Base-by-base conservation (phyloP, 2,888 invertebrate genomes). In the Drosophila leonis region DNA sequence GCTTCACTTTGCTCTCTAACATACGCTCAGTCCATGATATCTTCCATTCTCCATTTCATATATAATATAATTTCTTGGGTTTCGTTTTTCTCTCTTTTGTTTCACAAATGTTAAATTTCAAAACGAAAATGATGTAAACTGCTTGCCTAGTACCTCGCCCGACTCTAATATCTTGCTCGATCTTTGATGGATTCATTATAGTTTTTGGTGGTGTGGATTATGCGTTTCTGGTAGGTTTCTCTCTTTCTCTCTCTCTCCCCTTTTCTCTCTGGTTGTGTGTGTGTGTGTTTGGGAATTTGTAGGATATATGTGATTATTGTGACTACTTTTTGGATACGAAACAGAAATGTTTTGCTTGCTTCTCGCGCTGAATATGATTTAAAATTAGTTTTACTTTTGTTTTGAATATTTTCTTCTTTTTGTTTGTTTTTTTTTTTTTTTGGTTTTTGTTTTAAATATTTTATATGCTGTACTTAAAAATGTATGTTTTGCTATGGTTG, bases 11-110 rank as follows among this genome's bases (percentile, higher is more conserved):
- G 44, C 74, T 76, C 75, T 67, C 82, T 89, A 82, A 80, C 83
- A 48, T 87, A 84, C 80, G 85, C 88, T 91, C 91, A 91, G 91
- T 91, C 91, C 91, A 90, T 91, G 90, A 91, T 91, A 91, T 91
- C 88, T 77, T 75, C 72, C 75, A 46, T 70, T 72, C 70, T 81
- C 70, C 72, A 64, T 60, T 51, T 35, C 18, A 18, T 62, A 74
- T 74, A 72, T 64, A 56, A 75, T 72, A 70, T 79, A 73, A 72
- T 74, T 78, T 69, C 44, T 65, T 68, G 54, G 48, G 35, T 64
- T 65, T 46, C 24, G n/a, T 27, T 39, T 60, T 56, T 27, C 49
- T 54, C n/a, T 49, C 39, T 27, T 18, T 46, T 41, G 18, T 62
- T 71, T 18, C 68, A 72, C 33, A 51, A 33, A 44, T 70, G 65